Evolutionary conservation across 2,888 invertebrate genomes (phyloP).

Genomic region (Halictus ligatus): DNA sequence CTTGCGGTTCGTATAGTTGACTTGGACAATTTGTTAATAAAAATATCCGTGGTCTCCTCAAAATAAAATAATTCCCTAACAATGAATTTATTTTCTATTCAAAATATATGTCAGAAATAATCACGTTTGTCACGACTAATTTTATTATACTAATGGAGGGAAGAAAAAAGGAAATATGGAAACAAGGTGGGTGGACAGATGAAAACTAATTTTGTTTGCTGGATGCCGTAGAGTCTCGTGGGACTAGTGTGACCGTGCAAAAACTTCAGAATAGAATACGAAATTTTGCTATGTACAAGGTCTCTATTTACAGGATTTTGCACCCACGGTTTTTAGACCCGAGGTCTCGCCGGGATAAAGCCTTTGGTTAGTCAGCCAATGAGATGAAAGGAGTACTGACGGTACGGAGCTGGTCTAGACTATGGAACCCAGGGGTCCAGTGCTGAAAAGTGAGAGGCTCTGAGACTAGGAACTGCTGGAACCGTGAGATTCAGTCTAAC

Average conservation of each 20-base stretch:
- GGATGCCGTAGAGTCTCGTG: background rate
- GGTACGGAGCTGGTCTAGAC: background rate
- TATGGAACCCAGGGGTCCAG: conserved; percentile 2
- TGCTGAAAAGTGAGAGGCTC: background rate
- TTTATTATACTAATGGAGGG: background rate
- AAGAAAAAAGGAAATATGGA: background rate
- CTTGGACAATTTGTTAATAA: no score
- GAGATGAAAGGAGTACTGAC: background rate
- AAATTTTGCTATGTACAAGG: background rate
- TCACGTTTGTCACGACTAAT: background rate
- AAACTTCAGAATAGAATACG: background rate
- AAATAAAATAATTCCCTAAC: no score
- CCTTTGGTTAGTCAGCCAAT: conserved; percentile 5
- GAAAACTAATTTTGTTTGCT: background rate
- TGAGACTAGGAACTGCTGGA: background rate
- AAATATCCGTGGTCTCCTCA: no score
- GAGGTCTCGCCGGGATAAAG: background rate
- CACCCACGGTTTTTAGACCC: conserved; percentile 1
- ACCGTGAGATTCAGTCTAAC: background rate
- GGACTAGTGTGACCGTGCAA: background rate
- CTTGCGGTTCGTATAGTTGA: no score
- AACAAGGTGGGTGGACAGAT: background rate
- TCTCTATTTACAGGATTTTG: background rate
- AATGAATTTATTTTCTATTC: no score
- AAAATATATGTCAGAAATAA: background rate